A percentile compares a stretch with the other conserved stretches of the same genome.
These are phyloP conservation scores for Manis pentadactyla DNA, from an alignment of 2,797 vertebrate species.

Conservation along the genomic window DNA sequence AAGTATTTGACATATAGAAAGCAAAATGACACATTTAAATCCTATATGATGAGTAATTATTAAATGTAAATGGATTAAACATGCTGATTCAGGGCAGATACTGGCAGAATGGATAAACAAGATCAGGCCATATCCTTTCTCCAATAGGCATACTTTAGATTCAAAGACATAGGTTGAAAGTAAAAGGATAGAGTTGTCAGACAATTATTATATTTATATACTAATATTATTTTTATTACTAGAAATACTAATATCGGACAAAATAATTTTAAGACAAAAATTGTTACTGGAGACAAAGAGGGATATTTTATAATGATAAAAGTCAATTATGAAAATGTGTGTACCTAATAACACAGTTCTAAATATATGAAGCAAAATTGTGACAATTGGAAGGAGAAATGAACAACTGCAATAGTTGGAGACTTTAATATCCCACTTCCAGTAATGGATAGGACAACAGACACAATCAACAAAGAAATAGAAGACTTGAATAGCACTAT, in stretches of 20 bases:
- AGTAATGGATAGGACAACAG: neutral
- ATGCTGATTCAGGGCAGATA: neutral
- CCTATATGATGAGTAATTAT: neutral
- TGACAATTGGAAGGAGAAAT: neutral
- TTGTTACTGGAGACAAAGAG: neutral
- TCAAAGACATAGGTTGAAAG: neutral
- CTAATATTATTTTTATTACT: neutral
- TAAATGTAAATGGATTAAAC: conserved; percentile 2
- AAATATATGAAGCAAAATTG: neutral
- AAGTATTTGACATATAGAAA: neutral
- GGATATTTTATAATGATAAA: neutral
- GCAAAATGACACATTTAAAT: neutral
- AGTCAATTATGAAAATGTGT: neutral
- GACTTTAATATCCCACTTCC: neutral
- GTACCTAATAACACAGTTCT: neutral
- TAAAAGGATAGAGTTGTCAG: neutral
- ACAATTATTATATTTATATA: neutral
- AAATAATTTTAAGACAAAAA: conserved; percentile 37
- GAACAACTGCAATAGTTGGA: neutral
- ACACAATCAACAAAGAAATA: neutral
- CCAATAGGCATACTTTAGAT: neutral
- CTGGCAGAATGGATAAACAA: neutral
- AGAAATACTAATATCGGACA: neutral
- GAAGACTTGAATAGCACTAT: neutral
- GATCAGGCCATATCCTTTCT: neutral